phyloP scores from a whole-genome alignment of 1,140 invertebrate species.

The Bombus huntii region DNA sequence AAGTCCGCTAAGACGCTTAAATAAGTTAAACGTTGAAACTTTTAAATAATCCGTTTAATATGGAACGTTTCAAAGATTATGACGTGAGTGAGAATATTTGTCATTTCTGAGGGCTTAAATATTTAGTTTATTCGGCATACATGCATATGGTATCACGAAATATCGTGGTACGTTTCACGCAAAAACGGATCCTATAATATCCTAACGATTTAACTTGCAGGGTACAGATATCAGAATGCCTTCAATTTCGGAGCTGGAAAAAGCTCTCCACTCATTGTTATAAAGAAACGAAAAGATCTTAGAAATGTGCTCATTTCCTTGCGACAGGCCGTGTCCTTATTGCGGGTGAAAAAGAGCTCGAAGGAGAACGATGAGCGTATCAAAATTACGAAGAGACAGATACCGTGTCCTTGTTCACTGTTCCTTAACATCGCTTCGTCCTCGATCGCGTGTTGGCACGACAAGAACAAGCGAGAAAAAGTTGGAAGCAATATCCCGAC shows the following conservation, averaged over 20 bases:
- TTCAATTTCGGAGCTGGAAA: not conserved
- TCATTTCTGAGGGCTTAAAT: not conserved
- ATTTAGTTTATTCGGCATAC: not conserved
- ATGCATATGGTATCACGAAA: too few species aligned
- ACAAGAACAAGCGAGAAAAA: slow-evolving; percentile 26
- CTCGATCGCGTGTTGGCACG: not conserved
- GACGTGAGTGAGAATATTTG: not conserved
- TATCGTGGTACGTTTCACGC: not conserved
- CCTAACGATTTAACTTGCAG: not conserved
- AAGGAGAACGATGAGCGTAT: not conserved
- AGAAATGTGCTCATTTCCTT: not conserved
- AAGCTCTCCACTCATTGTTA: not conserved
- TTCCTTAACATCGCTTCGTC: not conserved
- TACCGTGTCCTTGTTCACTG: not conserved
- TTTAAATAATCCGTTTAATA: not conserved
- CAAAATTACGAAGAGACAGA: slow-evolving; percentile 21
- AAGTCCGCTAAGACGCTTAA: not conserved
- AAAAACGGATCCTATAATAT: too few species aligned
- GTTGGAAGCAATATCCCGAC: slow-evolving; percentile 7
- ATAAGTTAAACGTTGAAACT: not conserved
- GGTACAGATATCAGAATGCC: not conserved
- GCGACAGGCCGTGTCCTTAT: not conserved
- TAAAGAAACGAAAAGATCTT: not conserved
- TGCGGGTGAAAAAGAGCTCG: not conserved
- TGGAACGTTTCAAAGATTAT: not conserved